phyloP scores from a whole-genome alignment of 2,888 invertebrate species.

The Troides aeacus region DNA sequence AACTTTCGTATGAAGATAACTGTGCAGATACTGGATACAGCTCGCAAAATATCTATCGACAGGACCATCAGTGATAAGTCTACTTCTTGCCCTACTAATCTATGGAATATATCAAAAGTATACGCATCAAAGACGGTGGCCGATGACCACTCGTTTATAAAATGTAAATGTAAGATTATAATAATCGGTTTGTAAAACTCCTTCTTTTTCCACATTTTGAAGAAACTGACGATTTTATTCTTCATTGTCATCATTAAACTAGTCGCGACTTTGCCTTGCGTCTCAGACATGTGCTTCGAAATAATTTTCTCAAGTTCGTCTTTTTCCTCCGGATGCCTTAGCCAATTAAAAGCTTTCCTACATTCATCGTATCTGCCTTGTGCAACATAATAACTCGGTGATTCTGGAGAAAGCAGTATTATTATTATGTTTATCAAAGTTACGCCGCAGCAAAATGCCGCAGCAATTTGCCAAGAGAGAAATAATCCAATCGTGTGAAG shows the following conservation, averaged over 20 bases:
- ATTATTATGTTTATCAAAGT: slow-evolving; percentile 22
- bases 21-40: slow-evolving; percentile 78
- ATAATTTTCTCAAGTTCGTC: slow-evolving; percentile 29
- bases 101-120: slow-evolving; percentile 79
- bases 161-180: slow-evolving; percentile 80
- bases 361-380: slow-evolving; percentile 28
- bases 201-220: slow-evolving; percentile 39
- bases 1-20: slow-evolving; percentile 80
- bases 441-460: slow-evolving; percentile 17
- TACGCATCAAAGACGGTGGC: slow-evolving; percentile 83
- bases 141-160: slow-evolving; percentile 82
- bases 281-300: slow-evolving; percentile 9
- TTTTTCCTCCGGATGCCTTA: slow-evolving; percentile 27
- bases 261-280: neutral
- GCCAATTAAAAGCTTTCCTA: slow-evolving; percentile 26
- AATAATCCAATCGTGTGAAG: slow-evolving; percentile 17
- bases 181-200: slow-evolving; percentile 78
- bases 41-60: slow-evolving; percentile 79
- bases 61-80: slow-evolving; percentile 82
- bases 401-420: slow-evolving; percentile 28
- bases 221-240: neutral
- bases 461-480: slow-evolving; percentile 27
- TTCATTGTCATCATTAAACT: neutral
- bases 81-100: slow-evolving; percentile 75
- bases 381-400: slow-evolving; percentile 27